Base-by-base conservation (phyloP, 2,888 invertebrate genomes). In the Stenotaenia linearis region DNA sequence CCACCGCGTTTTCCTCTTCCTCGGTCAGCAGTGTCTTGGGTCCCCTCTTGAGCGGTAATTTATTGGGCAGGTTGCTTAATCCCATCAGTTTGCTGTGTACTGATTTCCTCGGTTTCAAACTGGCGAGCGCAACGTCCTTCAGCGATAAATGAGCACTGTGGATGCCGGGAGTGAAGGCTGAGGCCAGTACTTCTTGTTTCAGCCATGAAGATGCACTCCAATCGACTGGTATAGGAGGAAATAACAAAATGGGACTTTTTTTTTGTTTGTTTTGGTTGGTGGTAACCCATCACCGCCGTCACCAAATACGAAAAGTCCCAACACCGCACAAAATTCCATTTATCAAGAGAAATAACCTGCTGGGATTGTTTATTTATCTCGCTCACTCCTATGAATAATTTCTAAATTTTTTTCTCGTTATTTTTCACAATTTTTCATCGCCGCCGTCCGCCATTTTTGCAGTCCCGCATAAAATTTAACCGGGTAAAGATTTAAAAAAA, bases 1-100 rank as follows among this genome's bases (percentile, higher is more conserved):
- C 79, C 0, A 79, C 79, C 1, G 79, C 75, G 12, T 75, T 79
- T 18, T 79, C 79, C 28, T 79, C 79, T 37, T 79, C 79, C 12
- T 79, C 79, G 1, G 79, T 79, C 30, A 79, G 50, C 21, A 79
- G 45, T 0, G 79, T 79, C 74, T 79, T 79, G 7, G 79, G 79
- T 7, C 79, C 79, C 6, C 79, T 69, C n/a, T 79, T 79, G 0
- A 79, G 25, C 23, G 74, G 74, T 15, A 79, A n/a, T 40, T 75
- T 79, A 5, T 28, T 69, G 12, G 69, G 69, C 28, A 69, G 7
- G 6, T 56, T 23, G 0, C 25, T 10, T 2, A 69, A n/a, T 1
- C 61, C 61, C 12, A 69, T 69, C 25, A 69, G 15, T 25, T 69
- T 23, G 12, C 28, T 23, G 15, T 25, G 25, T 1, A 69, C 28